phyloP scores from a whole-genome alignment of 2,113 vertebrate species.

The Lathamus discolor region DNA sequence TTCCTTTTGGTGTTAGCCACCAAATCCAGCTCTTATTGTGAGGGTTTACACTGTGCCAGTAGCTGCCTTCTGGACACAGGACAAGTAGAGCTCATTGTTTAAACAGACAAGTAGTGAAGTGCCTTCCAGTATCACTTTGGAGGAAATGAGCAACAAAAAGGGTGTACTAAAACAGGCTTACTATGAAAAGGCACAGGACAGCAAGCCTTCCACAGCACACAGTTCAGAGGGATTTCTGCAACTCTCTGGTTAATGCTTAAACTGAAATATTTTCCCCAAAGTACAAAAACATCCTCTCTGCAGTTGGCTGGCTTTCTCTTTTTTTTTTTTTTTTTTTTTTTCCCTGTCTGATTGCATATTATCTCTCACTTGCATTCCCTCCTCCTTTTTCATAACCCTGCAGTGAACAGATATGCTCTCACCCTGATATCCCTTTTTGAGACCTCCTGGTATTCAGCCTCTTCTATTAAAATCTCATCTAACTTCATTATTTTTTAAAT shows the following conservation, averaged over 20 bases:
- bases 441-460: not conserved
- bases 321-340: not conserved
- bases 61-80: not conserved
- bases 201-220: not conserved
- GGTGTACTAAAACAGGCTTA: not conserved
- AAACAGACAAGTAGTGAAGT: not conserved
- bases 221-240: not conserved
- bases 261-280: not conserved
- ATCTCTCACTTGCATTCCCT: not conserved
- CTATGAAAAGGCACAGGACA: not conserved
- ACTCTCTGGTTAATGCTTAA: not conserved
- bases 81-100: not conserved
- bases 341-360: not conserved
- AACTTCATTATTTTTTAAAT: conserved; percentile 53
- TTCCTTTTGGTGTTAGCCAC: not conserved
- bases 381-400: not conserved
- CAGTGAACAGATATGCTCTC: not conserved
- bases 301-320: not conserved
- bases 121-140: not conserved
- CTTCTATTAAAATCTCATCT: conserved; percentile 41
- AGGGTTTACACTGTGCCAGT: not conserved
- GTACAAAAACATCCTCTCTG: not conserved
- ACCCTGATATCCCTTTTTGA: not conserved
- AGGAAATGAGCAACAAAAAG: not conserved
- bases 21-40: not conserved